Percentiles rank a stretch among this genome's conserved stretches.
Conservation (phyloP, 2,797 vertebrate species). For the Sarcoramphus papa region DNA sequence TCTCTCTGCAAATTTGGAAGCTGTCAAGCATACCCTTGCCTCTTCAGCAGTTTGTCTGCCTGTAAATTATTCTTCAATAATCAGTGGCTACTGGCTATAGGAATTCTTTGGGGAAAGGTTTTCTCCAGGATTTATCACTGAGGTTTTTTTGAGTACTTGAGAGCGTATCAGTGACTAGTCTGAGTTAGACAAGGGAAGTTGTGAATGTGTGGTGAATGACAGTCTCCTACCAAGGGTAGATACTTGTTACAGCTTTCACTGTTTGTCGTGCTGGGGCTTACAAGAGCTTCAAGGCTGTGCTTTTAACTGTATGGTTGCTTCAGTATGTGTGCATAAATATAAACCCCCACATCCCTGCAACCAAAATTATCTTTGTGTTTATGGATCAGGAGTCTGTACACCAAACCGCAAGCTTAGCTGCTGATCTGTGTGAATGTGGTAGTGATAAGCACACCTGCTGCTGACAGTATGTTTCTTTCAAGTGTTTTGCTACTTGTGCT, state of each 20-base stretch:
- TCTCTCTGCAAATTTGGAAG: not conserved
- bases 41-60: not conserved
- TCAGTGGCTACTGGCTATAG: not conserved
- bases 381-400: not conserved
- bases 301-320: not conserved
- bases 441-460: not conserved
- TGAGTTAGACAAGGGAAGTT: not conserved
- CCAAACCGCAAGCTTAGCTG: not conserved
- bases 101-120: not conserved
- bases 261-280: not conserved
- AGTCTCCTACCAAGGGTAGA: not conserved
- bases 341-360: not conserved
- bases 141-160: not conserved
- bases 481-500: not conserved
- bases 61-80: not conserved
- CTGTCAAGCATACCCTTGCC: not conserved
- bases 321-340: not conserved
- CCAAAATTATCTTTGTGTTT: not conserved
- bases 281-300: not conserved
- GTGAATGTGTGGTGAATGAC: not conserved
- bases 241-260: not conserved
- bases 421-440: not conserved
- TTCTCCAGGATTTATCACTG: not conserved
- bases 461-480: not conserved
- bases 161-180: not conserved